phyloP scores from a whole-genome alignment of 2,888 invertebrate genomes.

The Hoplodrina blanda region DNA sequence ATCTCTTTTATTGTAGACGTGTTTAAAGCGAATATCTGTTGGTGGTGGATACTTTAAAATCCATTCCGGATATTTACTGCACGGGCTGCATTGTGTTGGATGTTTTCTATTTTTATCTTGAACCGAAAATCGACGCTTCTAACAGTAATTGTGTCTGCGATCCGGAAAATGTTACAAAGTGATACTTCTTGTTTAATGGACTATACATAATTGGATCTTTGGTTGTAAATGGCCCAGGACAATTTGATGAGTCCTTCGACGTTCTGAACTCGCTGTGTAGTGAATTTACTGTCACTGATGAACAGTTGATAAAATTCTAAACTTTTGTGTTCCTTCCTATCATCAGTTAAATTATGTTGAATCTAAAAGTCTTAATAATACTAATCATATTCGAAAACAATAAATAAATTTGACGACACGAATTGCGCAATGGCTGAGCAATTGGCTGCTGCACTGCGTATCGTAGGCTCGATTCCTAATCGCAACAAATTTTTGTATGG shows the following conservation, averaged over 20 bases:
- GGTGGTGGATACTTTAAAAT: slow-evolving; percentile 50
- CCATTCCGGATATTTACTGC: slow-evolving; percentile 44
- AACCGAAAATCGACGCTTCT: slow-evolving; percentile 25
- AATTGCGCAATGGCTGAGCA: too few species aligned
- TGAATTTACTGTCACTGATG: slow-evolving; percentile 17
- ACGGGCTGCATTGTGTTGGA: slow-evolving; percentile 37
- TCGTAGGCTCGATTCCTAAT: too few species aligned
- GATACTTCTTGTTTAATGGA: slow-evolving; percentile 41
- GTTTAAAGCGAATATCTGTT: slow-evolving; percentile 47
- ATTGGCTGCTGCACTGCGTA: too few species aligned
- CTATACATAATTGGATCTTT: slow-evolving; percentile 34
- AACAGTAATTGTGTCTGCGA: slow-evolving; percentile 32
- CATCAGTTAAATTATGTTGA: too few species aligned
- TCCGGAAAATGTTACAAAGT: slow-evolving; percentile 36
- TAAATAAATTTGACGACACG: too few species aligned
- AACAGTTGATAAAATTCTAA: neutral
- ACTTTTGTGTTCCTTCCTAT: too few species aligned
- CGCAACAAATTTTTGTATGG: too few species aligned
- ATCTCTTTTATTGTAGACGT: slow-evolving; percentile 47
- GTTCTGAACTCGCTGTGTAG: slow-evolving; percentile 21
- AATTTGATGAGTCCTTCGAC: slow-evolving; percentile 19
- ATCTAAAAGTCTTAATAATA: neutral
- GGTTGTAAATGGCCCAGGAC: slow-evolving; percentile 20
- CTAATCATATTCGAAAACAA: neutral
- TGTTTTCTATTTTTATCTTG: slow-evolving; percentile 32